Conservation (phyloP, 2,797 vertebrate species). For the Myotis daubentonii region DNA sequence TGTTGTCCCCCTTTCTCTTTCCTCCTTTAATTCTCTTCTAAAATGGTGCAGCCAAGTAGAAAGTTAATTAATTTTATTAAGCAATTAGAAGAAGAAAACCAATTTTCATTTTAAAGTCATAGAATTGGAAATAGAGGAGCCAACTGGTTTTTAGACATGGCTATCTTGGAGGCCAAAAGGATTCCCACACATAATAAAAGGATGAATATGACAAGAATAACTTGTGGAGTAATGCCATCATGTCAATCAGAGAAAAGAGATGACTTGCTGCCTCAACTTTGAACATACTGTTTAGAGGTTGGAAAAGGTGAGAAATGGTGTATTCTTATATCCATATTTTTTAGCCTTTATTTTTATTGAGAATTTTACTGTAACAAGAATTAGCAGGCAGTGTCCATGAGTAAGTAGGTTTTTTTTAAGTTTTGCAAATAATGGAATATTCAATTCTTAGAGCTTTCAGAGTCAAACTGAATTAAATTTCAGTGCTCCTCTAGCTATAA, state of each 20-base stretch:
- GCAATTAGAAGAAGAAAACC: not conserved
- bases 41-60: not conserved
- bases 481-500: not conserved
- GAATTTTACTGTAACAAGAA: not conserved
- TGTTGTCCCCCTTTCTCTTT: not conserved
- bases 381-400: not conserved
- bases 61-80: constrained; percentile 58
- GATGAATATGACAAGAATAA: rapidly evolving
- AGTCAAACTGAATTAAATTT: not conserved
- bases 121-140: not conserved
- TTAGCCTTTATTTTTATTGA: not conserved
- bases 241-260: not conserved
- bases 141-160: not conserved
- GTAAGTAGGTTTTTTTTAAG: not conserved
- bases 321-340: not conserved
- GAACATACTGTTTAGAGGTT: not conserved
- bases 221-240: not conserved
- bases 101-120: constrained; percentile 27
- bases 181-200: not conserved
- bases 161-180: not conserved
- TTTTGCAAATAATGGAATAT: not conserved
- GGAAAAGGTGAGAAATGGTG: not conserved
- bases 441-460: not conserved
- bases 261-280: not conserved
- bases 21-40: not conserved